Conservation (phyloP, 2,113 vertebrate genomes). For the Ciconia maguari region DNA sequence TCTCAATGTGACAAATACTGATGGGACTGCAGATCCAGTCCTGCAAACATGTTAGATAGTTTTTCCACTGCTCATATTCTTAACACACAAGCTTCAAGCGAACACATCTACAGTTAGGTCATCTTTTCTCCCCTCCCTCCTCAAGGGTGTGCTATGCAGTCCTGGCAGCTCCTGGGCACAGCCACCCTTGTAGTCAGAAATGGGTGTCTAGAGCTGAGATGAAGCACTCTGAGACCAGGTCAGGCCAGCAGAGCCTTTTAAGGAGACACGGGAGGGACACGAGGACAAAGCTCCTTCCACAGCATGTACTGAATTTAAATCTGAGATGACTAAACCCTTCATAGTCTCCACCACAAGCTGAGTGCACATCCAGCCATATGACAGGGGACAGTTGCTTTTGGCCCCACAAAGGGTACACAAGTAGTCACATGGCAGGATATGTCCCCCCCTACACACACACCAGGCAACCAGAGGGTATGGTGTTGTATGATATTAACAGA, state of each 20-base stretch:
- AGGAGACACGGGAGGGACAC: neutral
- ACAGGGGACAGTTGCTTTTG: neutral
- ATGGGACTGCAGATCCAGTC: neutral
- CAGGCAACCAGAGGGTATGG: rapidly evolving
- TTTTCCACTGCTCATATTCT: neutral
- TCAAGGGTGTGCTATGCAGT: neutral
- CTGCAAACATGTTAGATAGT: neutral
- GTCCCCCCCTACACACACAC: rapidly evolving
- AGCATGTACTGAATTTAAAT: neutral
- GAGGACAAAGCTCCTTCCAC: neutral
- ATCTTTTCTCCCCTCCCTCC: neutral
- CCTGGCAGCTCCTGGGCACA: constrained; percentile 5
- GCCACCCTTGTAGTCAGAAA: neutral
- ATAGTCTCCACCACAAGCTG: neutral
- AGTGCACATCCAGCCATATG: rapidly evolving
- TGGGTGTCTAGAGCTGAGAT: neutral
- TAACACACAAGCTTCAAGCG: neutral
- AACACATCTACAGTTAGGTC: neutral
- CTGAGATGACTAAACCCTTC: neutral
- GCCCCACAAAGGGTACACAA: no score
- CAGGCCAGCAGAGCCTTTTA: neutral
- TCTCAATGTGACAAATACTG: neutral
- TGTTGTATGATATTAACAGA: neutral
- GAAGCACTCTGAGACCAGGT: neutral
- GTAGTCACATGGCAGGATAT: no score